Percentiles rank a stretch among this genome's conserved stretches.
Conservation (phyloP, 2,888 invertebrate genomes). For the Stomorhina lunata region DNA sequence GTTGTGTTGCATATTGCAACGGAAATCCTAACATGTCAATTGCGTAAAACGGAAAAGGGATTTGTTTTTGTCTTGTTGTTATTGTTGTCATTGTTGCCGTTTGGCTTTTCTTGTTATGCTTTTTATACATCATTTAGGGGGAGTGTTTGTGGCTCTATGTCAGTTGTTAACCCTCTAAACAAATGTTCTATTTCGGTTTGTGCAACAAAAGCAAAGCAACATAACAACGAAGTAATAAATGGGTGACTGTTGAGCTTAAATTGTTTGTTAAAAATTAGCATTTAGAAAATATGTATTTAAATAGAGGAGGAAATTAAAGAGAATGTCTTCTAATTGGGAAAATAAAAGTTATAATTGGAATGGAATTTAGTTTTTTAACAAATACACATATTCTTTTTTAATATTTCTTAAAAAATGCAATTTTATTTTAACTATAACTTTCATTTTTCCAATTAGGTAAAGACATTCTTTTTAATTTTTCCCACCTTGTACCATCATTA, state of each 20-base stretch:
- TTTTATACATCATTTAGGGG: background rate
- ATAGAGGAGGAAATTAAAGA: background rate
- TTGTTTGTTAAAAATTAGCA: constrained; percentile 50
- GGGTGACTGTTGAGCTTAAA: constrained; percentile 53
- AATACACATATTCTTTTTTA: no score
- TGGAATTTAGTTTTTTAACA: no score
- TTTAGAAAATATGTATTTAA: constrained; percentile 3
- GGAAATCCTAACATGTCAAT: constrained; percentile 64
- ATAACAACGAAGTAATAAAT: constrained; percentile 37
- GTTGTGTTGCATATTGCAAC: constrained; percentile 59
- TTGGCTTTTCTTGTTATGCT: background rate
- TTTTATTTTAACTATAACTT: no score
- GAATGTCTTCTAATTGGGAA: no score
- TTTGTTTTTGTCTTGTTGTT: constrained; percentile 26
- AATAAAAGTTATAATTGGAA: no score
- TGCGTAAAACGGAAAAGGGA: constrained; percentile 54
- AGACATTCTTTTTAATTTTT: no score
- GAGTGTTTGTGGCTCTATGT: background rate
- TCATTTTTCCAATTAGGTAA: no score
- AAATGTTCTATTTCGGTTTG: background rate
- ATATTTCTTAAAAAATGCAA: no score
- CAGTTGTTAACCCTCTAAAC: background rate
- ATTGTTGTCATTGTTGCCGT: background rate
- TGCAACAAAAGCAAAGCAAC: background rate
- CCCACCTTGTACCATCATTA: no score